Conservation (phyloP, 1,140 invertebrate genomes). For the Artemia franciscana region DNA sequence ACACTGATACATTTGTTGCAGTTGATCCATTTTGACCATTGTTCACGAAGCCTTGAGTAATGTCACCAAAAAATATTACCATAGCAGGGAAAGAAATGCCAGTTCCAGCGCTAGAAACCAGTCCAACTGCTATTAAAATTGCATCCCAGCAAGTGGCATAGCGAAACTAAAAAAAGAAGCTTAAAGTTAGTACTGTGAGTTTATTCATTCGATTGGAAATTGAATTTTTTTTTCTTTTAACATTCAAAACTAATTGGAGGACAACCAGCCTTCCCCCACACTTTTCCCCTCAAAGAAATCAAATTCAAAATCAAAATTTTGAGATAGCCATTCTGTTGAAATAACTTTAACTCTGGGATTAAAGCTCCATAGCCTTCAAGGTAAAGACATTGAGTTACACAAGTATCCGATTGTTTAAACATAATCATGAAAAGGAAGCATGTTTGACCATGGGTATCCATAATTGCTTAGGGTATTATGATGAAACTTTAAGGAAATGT, state of each 20-base stretch:
- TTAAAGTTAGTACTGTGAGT: neutral
- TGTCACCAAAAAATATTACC: conserved; percentile 17
- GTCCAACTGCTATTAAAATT: conserved; percentile 12
- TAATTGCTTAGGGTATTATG: no score
- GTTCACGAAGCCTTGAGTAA: conserved; percentile 17
- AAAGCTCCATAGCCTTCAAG: no score
- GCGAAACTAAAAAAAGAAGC: conserved; percentile 10
- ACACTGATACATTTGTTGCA: no score
- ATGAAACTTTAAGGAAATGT: no score
- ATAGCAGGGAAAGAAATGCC: conserved; percentile 16
- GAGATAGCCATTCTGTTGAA: neutral
- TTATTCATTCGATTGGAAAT: neutral
- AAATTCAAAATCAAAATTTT: neutral
- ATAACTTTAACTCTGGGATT: no score
- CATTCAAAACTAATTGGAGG: neutral
- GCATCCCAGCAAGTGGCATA: conserved; percentile 14
- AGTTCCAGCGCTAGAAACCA: conserved; percentile 12
- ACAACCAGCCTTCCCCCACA: neutral
- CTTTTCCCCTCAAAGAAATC: neutral
- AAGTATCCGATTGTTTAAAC: no score
- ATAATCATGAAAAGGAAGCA: no score
- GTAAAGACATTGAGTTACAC: no score
- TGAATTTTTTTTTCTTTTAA: neutral
- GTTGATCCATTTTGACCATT: no score
- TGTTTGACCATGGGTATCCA: no score